A percentile compares a stretch with the other conserved stretches of the same genome.
phyloP scores from a whole-genome alignment of 2,113 vertebrate species.

The Phrynocephalus versicolor region DNA sequence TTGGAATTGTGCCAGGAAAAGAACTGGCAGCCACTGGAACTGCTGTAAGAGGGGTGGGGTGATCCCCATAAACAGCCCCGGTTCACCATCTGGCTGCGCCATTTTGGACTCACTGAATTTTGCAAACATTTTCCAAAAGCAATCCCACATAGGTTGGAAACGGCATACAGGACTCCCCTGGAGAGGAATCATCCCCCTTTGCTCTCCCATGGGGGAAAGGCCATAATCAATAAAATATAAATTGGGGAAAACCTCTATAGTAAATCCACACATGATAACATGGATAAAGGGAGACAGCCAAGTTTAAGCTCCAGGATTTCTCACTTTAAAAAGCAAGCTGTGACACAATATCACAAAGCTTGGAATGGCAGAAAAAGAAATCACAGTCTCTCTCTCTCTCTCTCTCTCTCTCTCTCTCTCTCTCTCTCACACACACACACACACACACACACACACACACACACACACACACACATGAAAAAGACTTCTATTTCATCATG shows the following conservation, averaged over 20 bases:
- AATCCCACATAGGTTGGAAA: too few relatives aligned
- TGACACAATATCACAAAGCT: background rate
- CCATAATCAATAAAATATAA: background rate
- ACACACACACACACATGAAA: conserved; percentile 22
- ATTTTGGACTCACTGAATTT: too few relatives aligned
- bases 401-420: conserved; percentile 34
- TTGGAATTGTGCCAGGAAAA: too few relatives aligned
- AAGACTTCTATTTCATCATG: conserved; percentile 15
- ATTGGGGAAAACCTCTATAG: rapidly evolving
- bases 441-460: conserved; percentile 10
- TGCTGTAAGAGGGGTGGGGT: too few relatives aligned
- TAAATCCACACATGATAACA: background rate
- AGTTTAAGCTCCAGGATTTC: background rate
- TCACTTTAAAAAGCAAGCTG: background rate
- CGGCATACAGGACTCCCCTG: too few relatives aligned
- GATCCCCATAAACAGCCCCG: background rate
- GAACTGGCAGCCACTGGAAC: too few relatives aligned
- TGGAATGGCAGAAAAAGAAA: conserved; percentile 9
- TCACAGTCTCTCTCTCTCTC: conserved; percentile 36
- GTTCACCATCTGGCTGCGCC: too few relatives aligned
- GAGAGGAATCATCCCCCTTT: too few relatives aligned
- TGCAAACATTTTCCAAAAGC: too few relatives aligned
- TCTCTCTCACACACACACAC: background rate
- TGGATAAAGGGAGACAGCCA: background rate
- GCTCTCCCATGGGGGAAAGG: background rate